Evolutionary conservation across 2,888 invertebrate species (phyloP), one percentile per base, ranked within the genome.

Genomic region (Patella ulyssiponensis): DNA sequence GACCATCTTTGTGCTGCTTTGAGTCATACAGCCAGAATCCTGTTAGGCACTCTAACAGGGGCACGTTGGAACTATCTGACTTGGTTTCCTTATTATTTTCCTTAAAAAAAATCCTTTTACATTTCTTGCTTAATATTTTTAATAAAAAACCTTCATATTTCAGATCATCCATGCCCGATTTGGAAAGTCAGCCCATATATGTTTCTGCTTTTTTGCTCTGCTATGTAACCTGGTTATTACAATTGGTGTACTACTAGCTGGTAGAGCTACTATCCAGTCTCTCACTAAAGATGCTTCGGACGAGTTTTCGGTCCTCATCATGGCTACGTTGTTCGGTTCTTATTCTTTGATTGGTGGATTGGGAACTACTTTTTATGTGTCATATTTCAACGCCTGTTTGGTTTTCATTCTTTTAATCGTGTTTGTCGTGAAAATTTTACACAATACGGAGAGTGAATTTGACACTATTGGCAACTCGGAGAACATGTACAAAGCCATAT

Each of bases 341-440:
- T 90, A 90, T 81, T 89, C 89, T 27, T 81, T 90, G 72, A 88
- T 90, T 72, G 90, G 90, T 15, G 90, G 90, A n/a, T 84, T 90
- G n/a, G 89, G 89, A 44, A 89, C 89, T 69, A 90, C 90, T 71
- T 89, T 90, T 80, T 90, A 90, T 77, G 90, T 90, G 20, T 89
- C 89, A 71, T 90, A 90, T 75, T 90, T 90, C 81, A 90, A 90
- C 81, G 89, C 88, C n/a, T 87, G 88, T 72, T 83, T 89, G 17
- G 88, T 89, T 51, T 90, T 88, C 82, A 85, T 88, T 70, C 79
- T 89, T 17, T 83, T 90, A 33, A 88, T 89, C 69, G 87, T 88
- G n/a, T 88, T 90, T 74, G 88, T 89, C 12, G 86, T 88, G 9
- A 88, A 88, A 77, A 88, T 89, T 58, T 85, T 88, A 74, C 88